Percentiles rank a stretch among this genome's conserved stretches.
phyloP scores from a whole-genome alignment of 2,113 vertebrate species.

The Terrapene triunguis region DNA sequence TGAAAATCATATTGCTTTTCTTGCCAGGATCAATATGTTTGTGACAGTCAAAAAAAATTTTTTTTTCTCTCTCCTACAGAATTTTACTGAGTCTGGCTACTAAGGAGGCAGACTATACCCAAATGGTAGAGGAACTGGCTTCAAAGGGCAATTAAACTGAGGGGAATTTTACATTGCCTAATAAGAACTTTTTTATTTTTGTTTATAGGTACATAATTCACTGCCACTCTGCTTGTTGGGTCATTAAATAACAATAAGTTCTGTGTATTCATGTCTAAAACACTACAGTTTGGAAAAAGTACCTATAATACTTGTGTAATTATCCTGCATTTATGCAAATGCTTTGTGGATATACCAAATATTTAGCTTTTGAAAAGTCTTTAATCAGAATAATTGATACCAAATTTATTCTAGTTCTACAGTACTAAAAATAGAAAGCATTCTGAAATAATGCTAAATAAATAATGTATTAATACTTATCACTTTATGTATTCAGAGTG shows the following conservation, averaged over 20 bases:
- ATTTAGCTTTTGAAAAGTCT: not conserved
- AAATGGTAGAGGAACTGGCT: not conserved
- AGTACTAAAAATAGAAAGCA: not conserved
- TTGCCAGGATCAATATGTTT: not conserved
- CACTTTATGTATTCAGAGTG: not conserved
- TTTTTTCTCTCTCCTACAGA: not conserved
- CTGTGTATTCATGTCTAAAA: no score
- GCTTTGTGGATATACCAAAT: not conserved
- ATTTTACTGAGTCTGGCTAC: not conserved
- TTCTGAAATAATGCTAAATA: not conserved
- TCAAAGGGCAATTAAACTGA: not conserved
- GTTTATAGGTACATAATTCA: not conserved
- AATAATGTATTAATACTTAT: not conserved
- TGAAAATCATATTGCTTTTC: not conserved
- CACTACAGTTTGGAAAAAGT: not conserved
- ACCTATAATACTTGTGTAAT: not conserved
- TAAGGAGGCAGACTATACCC: fast-evolving
- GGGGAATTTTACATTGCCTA: not conserved
- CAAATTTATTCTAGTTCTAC: not conserved
- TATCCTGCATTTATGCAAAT: not conserved
- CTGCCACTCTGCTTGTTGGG: not conserved
- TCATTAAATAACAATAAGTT: not conserved
- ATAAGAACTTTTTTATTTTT: not conserved
- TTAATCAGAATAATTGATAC: not conserved
- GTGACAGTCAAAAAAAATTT: not conserved